Evolutionary conservation across 2,888 invertebrate genomes (phyloP).

Genomic region (Torymus auratus): DNA sequence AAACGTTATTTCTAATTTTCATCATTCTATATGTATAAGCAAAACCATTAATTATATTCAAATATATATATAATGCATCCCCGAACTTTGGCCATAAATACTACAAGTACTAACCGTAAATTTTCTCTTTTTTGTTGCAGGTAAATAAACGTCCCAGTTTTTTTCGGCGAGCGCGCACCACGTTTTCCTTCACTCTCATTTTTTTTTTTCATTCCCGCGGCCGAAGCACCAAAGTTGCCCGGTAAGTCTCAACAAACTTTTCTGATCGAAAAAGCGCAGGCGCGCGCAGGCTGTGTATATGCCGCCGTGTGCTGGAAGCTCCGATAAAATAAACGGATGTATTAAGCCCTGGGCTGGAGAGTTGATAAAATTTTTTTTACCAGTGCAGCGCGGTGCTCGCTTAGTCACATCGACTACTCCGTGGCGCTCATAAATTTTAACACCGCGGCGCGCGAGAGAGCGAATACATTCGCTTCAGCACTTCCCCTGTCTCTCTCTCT

Average conservation of each 20-base stretch:
- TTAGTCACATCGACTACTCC: conserved; percentile 34
- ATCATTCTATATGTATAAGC: too few relatives aligned
- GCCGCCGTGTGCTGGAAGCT: not conserved
- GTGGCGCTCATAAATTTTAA: conserved; percentile 44
- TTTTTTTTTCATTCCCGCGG: conserved; percentile 12
- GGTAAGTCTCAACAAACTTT: conserved; percentile 41
- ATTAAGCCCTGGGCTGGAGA: conserved; percentile 36
- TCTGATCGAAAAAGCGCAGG: conserved; percentile 32
- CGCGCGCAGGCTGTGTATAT: too few relatives aligned
- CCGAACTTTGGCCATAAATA: too few relatives aligned
- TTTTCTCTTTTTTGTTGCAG: conserved; percentile 45
- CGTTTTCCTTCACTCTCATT: too few relatives aligned
- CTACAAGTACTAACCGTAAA: conserved; percentile 8
- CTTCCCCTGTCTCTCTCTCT: not conserved
- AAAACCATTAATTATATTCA: too few relatives aligned
- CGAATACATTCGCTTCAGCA: conserved; percentile 15
- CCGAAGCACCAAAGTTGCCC: conserved; percentile 22
- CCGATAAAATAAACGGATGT: conserved; percentile 42
- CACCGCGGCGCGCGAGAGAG: not conserved
- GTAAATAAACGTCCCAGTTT: conserved; percentile 37
- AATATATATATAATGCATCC: too few relatives aligned
- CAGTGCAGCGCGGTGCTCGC: not conserved
- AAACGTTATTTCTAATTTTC: too few relatives aligned
- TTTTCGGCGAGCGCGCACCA: not conserved
- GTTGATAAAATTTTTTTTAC: conserved; percentile 51